Evolutionary conservation across 2,888 invertebrate genomes (phyloP).

Genomic region (Melanchra persicariae): DNA sequence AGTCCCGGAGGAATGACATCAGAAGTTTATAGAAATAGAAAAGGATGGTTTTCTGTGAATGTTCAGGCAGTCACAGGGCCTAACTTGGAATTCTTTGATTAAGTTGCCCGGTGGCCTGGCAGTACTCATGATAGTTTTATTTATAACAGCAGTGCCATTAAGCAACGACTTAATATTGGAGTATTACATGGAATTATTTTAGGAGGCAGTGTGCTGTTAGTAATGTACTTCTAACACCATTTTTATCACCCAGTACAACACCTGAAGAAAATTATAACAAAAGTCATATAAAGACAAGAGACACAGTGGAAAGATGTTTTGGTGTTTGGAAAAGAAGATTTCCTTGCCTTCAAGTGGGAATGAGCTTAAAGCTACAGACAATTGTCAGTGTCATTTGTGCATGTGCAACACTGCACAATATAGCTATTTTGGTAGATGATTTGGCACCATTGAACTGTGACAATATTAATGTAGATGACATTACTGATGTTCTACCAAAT

Average conservation of each 20-base stretch:
- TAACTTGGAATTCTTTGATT: slow-evolving; percentile 60
- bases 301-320: too few relatives aligned
- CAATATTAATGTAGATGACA: too few relatives aligned
- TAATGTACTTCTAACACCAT: slow-evolving; percentile 41
- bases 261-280: slow-evolving; percentile 47
- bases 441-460: slow-evolving; percentile 1
- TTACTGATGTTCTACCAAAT: too few relatives aligned
- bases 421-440: slow-evolving; percentile 18
- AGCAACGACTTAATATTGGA: slow-evolving; percentile 29
- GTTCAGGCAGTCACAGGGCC: slow-evolving; percentile 63
- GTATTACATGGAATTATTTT: slow-evolving; percentile 17
- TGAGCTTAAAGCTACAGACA: slow-evolving; percentile 23
- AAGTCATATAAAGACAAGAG: slow-evolving; percentile 26
- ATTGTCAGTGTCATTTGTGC: slow-evolving; percentile 26
- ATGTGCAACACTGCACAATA: slow-evolving; percentile 35
- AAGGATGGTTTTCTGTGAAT: slow-evolving; percentile 60
- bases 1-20: slow-evolving; percentile 57
- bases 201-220: slow-evolving; percentile 47
- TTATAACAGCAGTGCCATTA: slow-evolving; percentile 32
- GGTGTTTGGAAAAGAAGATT: slow-evolving; percentile 36
- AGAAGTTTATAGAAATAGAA: slow-evolving; percentile 56
- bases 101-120: slow-evolving; percentile 63
- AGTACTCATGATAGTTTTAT: slow-evolving; percentile 56
- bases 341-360: slow-evolving; percentile 31
- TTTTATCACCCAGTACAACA: slow-evolving; percentile 19